phyloP scores from a whole-genome alignment of 2,888 invertebrate genomes.

The Drosophila meridiana region DNA sequence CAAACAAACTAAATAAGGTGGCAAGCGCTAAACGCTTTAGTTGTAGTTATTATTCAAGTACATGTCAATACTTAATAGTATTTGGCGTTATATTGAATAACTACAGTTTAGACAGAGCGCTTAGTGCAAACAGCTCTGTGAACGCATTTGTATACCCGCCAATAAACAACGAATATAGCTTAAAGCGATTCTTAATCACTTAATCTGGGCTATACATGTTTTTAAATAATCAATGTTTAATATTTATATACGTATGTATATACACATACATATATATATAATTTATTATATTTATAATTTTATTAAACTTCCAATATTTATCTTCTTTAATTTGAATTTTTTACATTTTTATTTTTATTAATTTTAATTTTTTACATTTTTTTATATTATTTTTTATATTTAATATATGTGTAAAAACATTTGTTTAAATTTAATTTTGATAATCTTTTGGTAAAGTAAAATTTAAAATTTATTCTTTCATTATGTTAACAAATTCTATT shows the following conservation, averaged over 20 bases:
- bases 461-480: background rate
- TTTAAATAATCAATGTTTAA: too few relatives aligned
- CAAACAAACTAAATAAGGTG: conserved; percentile 32
- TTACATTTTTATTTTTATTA: background rate
- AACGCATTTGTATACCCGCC: background rate
- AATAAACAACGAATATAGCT: background rate
- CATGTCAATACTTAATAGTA: conserved; percentile 4
- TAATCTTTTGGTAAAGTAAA: background rate
- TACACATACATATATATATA: too few relatives aligned
- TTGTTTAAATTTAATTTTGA: background rate
- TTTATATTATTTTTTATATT: background rate
- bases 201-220: background rate
- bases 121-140: background rate
- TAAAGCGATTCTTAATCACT: background rate
- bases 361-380: background rate
- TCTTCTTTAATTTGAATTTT: background rate
- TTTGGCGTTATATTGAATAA: conserved; percentile 7
- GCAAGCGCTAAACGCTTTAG: conserved; percentile 15
- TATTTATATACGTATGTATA: background rate
- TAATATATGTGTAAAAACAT: too few relatives aligned
- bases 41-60: conserved; percentile 32
- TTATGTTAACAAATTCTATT: background rate
- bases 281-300: background rate
- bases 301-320: background rate
- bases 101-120: background rate